Conservation (phyloP, 2,113 vertebrate genomes). For the Otus sunia region DNA sequence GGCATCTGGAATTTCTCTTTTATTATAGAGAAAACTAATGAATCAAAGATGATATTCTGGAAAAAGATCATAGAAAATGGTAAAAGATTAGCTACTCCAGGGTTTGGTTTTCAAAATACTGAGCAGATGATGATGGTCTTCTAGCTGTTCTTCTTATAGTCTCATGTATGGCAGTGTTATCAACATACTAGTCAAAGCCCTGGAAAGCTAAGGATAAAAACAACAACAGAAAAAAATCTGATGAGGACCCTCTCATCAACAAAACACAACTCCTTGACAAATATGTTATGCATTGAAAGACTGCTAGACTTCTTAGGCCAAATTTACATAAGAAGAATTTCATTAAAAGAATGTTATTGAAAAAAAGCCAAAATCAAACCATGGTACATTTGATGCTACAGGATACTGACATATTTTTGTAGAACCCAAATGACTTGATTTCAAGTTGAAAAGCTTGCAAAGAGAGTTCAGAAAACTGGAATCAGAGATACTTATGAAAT, state of each 20-base stretch:
- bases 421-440: neutral
- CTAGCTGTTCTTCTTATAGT: neutral
- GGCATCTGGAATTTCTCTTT: neutral
- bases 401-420: neutral
- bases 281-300: neutral
- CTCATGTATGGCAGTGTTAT: neutral
- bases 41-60: neutral
- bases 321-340: neutral
- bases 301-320: neutral
- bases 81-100: neutral
- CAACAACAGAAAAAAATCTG: neutral
- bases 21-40: neutral
- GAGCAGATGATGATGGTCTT: neutral
- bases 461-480: neutral
- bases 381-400: neutral
- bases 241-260: neutral
- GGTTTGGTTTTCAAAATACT: neutral
- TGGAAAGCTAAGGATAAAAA: neutral
- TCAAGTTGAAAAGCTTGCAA: neutral
- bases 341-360: neutral
- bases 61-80: neutral
- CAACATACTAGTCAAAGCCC: neutral
- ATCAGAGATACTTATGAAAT: neutral
- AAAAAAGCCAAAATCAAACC: neutral
- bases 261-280: neutral